These are phyloP conservation scores for Drosophila sechellia DNA, from an alignment of 1,140 invertebrate genomes.

Conservation along the genomic window DNA sequence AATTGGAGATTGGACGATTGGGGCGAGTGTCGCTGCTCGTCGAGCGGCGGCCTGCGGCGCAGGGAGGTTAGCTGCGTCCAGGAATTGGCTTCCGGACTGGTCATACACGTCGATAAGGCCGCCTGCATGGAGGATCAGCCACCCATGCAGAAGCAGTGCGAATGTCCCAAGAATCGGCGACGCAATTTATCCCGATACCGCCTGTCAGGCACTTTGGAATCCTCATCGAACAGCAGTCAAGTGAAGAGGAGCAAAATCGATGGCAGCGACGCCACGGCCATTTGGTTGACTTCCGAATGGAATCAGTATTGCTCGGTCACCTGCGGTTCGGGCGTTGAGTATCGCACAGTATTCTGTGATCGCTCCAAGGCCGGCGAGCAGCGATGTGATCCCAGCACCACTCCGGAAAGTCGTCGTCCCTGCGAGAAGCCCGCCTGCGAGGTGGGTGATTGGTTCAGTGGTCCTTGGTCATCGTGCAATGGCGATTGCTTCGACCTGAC, in stretches of 20 bases:
- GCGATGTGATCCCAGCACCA: conserved; percentile 86
- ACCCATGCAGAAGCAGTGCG: conserved; percentile 71
- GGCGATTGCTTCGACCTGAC: conserved; percentile 84
- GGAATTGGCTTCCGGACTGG: conserved; percentile 85
- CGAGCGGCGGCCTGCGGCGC: conserved; percentile 87
- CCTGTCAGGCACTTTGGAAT: conserved; percentile 23
- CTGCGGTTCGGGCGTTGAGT: conserved; percentile 73
- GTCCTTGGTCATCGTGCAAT: conserved; percentile 88
- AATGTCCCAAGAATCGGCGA: conserved; percentile 71
- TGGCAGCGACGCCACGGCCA: conserved; percentile 45
- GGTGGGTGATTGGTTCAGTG: conserved; percentile 88
- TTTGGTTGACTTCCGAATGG: conserved; percentile 83
- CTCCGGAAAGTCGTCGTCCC: conserved; percentile 86
- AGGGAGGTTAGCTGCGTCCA: conserved; percentile 87
- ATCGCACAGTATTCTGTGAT: conserved; percentile 83
- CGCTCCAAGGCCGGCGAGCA: conserved; percentile 84
- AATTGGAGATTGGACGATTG: conserved; percentile 85
- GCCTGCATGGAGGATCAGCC: conserved; percentile 85
- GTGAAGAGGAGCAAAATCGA: conserved; percentile 43
- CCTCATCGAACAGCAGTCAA: conserved; percentile 30
- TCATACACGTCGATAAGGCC: conserved; percentile 86
- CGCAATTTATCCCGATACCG: conserved; percentile 60
- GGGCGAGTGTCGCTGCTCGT: conserved; percentile 87
- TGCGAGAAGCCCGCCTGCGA: conserved; percentile 88
- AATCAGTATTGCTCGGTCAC: conserved; percentile 78